Conservation (phyloP, 1,140 invertebrate species). For the Philotrypesis tridentata region DNA sequence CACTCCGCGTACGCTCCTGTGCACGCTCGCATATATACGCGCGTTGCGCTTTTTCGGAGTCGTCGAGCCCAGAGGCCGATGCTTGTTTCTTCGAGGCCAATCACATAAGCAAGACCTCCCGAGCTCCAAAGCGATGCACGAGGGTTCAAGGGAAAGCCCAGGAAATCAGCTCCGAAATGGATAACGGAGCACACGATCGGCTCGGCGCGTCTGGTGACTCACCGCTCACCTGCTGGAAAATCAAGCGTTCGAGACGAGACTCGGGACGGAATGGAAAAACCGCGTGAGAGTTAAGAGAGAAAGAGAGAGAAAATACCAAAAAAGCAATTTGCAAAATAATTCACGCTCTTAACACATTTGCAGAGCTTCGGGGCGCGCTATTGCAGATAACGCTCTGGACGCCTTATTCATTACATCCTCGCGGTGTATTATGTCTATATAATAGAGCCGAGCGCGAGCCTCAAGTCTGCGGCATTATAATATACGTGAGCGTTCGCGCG, state of each 20-base stretch:
- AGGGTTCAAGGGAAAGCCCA: no score
- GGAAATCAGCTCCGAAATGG: background rate
- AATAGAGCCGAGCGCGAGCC: background rate
- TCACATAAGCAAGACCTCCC: background rate
- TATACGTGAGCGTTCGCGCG: slow-evolving; percentile 10
- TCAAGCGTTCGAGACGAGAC: background rate
- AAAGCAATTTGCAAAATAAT: background rate
- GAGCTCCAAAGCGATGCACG: no score
- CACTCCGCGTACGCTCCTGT: no score
- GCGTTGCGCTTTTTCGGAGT: background rate
- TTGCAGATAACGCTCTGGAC: background rate
- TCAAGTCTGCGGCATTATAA: background rate
- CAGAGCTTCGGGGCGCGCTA: background rate
- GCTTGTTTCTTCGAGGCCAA: background rate
- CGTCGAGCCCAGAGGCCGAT: background rate
- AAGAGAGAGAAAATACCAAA: background rate
- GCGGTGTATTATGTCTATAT: background rate
- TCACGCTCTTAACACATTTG: background rate
- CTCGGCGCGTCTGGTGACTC: background rate
- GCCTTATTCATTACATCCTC: background rate
- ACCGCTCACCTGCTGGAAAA: background rate
- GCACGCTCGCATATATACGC: background rate
- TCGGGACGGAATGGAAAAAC: no score
- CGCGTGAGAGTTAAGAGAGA: no score
- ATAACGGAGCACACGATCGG: background rate